A percentile compares a stretch with the other conserved stretches of the same genome.
Evolutionary conservation across 2,113 vertebrate species (phyloP).

Genomic region (Nycticryphes semicollaris): DNA sequence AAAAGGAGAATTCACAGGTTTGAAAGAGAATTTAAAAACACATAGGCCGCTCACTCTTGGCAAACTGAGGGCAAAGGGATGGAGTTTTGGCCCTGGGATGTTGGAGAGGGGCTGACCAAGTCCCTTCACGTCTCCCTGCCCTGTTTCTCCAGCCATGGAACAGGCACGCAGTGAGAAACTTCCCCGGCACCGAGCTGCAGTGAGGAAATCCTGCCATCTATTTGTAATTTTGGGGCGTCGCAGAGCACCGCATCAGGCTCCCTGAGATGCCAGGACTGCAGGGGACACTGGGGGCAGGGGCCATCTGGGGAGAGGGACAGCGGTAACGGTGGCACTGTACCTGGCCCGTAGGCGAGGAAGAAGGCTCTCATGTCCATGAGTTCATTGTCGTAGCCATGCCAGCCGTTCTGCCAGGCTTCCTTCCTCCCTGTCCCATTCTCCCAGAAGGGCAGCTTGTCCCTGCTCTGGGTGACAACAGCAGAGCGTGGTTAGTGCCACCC

Average conservation of each 20-base stretch:
- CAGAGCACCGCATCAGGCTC: neutral
- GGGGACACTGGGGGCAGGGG: neutral
- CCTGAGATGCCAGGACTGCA: neutral
- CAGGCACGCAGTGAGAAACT: neutral
- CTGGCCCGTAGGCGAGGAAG: slow-evolving; percentile 91
- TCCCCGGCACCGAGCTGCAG: fast-evolving
- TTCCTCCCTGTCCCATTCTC: slow-evolving; percentile 79
- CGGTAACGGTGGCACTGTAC: slow-evolving; percentile 61
- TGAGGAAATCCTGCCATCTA: slow-evolving; percentile 13
- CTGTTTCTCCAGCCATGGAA: neutral
- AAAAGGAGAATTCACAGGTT: neutral
- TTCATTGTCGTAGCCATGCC: slow-evolving; percentile 96
- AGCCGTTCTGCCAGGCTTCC: slow-evolving; percentile 88
- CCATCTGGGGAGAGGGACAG: neutral
- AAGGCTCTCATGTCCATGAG: slow-evolving; percentile 91
- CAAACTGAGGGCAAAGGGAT: neutral
- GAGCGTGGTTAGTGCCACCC: fast-evolving
- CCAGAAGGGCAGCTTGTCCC: slow-evolving; percentile 87
- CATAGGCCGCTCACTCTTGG: neutral
- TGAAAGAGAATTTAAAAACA: neutral
- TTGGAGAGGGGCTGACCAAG: neutral
- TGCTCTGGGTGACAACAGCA: slow-evolving; percentile 76
- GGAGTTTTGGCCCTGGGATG: neutral
- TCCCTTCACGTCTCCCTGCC: neutral
- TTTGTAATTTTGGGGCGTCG: neutral